These are phyloP conservation scores for Notocelia uddmanniana DNA, from an alignment of 2,888 invertebrate species.

Conservation along the genomic window DNA sequence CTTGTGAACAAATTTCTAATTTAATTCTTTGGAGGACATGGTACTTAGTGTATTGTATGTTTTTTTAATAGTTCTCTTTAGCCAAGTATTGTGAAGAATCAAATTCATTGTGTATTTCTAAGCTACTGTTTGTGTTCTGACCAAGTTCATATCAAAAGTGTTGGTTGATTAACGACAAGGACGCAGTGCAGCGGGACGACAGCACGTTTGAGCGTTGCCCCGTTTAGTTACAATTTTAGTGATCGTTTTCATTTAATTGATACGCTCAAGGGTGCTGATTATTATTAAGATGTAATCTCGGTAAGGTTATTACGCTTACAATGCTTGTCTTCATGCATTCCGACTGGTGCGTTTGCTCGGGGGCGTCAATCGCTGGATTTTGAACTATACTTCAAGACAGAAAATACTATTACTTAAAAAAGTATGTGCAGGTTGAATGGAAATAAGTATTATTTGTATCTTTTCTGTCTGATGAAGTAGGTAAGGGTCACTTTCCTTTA, in stretches of 20 bases:
- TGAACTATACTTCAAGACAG: neutral
- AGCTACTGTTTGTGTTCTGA: conserved; percentile 24
- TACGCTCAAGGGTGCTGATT: conserved; percentile 54
- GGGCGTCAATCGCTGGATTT: neutral
- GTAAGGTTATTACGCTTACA: conserved; percentile 80
- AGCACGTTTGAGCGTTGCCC: conserved; percentile 63
- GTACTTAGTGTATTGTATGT: neutral
- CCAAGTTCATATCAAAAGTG: conserved; percentile 28
- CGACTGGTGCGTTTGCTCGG: conserved; percentile 77
- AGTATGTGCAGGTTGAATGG: too few species aligned
- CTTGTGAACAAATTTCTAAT: neutral
- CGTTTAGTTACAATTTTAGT: conserved; percentile 25
- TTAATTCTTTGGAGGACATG: neutral
- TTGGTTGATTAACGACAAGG: conserved; percentile 11
- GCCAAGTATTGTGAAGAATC: neutral
- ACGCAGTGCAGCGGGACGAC: conserved; percentile 44
- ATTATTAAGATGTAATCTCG: conserved; percentile 76
- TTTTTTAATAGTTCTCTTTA: neutral
- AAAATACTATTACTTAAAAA: neutral
- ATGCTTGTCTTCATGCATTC: conserved; percentile 82
- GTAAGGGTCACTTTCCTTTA: neutral
- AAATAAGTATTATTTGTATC: too few species aligned
- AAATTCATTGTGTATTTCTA: neutral
- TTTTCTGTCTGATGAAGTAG: too few species aligned
- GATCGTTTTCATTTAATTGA: conserved; percentile 27